phyloP scores from a whole-genome alignment of 1,140 invertebrate genomes.

The Temnothorax nylanderi region DNA sequence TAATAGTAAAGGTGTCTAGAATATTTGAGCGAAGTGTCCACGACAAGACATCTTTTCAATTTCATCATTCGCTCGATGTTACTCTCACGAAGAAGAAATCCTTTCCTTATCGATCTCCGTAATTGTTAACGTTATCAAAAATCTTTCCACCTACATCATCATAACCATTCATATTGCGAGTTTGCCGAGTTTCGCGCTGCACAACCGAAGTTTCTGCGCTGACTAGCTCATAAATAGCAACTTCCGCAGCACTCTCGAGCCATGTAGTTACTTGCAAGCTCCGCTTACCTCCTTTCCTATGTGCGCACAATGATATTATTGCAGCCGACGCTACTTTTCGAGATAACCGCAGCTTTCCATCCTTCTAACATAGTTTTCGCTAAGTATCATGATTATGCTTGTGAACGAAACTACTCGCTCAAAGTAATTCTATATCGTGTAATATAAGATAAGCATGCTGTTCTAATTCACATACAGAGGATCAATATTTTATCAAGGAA shows the following conservation, averaged over 20 bases:
- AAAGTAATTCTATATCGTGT: conserved; percentile 27
- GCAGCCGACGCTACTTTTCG: conserved; percentile 36
- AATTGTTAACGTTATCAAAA: conserved; percentile 15
- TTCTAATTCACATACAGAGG: not conserved
- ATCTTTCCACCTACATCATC: conserved; percentile 22
- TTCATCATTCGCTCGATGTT: not conserved
- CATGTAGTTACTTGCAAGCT: conserved; percentile 50
- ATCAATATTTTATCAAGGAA: conserved; percentile 29
- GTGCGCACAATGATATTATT: conserved; percentile 51
- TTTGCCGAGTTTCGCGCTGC: conserved; percentile 31
- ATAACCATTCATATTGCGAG: conserved; percentile 23
- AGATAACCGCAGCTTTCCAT: conserved; percentile 53
- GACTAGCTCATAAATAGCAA: conserved; percentile 56
- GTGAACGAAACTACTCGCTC: conserved; percentile 20
- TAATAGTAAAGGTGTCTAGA: not conserved
- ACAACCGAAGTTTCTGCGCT: conserved; percentile 31
- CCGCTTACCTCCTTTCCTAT: conserved; percentile 33
- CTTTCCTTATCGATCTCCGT: not conserved
- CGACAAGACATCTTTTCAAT: not conserved
- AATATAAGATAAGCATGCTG: conserved; percentile 6
- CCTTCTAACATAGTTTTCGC: conserved; percentile 39
- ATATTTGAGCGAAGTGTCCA: not conserved
- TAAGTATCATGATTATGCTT: conserved; percentile 45
- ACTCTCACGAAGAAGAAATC: not conserved
- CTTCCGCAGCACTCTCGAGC: conserved; percentile 38